Percentiles rank a stretch among this genome's conserved stretches.
Evolutionary conservation across 2,888 invertebrate species (phyloP).

Genomic region (Pandemis cinnamomeana): DNA sequence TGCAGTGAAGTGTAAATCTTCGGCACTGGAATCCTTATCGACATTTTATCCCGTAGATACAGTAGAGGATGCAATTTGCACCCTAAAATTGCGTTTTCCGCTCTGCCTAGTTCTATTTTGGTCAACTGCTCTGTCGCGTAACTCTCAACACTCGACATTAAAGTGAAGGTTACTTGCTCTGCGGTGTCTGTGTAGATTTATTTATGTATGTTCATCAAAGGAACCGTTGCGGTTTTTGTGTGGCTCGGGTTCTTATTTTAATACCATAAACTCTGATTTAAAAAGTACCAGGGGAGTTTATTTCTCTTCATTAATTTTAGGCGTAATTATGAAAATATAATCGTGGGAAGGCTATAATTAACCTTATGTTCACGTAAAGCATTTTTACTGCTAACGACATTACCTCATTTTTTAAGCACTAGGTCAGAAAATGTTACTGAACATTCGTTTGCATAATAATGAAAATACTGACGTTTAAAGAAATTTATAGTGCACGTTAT

Average conservation of each 20-base stretch:
- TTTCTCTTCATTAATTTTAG: too few relatives aligned
- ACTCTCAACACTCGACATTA: conserved; percentile 7
- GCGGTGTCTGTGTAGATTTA: conserved; percentile 18
- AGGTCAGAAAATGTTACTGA: conserved; percentile 3
- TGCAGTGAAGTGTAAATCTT: conserved; percentile 51
- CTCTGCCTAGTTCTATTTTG: conserved; percentile 53
- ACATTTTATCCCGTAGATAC: conserved; percentile 54
- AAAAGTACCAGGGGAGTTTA: too few relatives aligned
- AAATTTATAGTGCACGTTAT: conserved; percentile 5
- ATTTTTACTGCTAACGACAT: too few relatives aligned
- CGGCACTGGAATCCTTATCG: conserved; percentile 52
- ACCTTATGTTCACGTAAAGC: too few relatives aligned
- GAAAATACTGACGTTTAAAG: background rate
- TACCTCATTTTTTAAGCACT: background rate
- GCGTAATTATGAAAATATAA: too few relatives aligned
- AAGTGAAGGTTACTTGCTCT: conserved; percentile 22
- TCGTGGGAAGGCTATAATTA: too few relatives aligned
- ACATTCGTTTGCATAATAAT: background rate
- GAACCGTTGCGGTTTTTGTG: conserved; percentile 14
- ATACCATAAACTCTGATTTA: too few relatives aligned
- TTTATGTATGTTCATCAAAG: conserved; percentile 15
- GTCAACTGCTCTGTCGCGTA: conserved; percentile 47
- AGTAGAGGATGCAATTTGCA: conserved; percentile 60
- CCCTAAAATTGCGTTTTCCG: conserved; percentile 59
- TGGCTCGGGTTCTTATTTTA: background rate